These are phyloP conservation scores for Tragulus kanchil DNA, from an alignment of 2,113 vertebrate genomes.

Conservation along the genomic window DNA sequence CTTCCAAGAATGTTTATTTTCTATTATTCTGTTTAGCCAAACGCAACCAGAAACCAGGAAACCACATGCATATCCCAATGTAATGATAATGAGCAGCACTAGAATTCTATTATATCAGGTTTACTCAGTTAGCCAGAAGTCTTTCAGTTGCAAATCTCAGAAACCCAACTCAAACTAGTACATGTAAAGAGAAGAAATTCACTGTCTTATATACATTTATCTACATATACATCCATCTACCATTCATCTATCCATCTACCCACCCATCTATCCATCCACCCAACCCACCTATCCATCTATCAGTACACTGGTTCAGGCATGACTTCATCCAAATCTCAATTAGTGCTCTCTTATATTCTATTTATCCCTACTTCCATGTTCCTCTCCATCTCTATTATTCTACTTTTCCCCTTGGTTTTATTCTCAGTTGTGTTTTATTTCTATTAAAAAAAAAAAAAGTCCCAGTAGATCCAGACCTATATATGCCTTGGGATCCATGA, in stretches of 20 bases:
- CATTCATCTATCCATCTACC: neutral
- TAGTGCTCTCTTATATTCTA: neutral
- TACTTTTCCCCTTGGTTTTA: neutral
- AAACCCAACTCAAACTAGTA: neutral
- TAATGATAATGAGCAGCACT: neutral
- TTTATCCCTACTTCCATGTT: neutral
- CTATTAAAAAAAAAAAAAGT: neutral
- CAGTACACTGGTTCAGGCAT: neutral
- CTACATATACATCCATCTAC: neutral
- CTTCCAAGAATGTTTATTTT: neutral
- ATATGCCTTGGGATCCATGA: neutral
- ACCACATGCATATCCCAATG: neutral
- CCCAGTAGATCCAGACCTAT: neutral
- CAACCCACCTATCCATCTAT: accelerated
- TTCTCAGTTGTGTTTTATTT: neutral
- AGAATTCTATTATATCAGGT: neutral
- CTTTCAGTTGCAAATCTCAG: neutral
- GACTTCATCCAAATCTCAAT: neutral
- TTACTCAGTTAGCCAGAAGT: neutral
- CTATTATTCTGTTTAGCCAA: neutral
- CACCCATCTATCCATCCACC: neutral
- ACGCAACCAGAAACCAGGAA: slow-evolving; percentile 19
- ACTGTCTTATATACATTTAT: neutral
- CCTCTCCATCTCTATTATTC: neutral
- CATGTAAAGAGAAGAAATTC: neutral